Conservation (phyloP, 1,140 invertebrate genomes). For the Lineus longissimus region DNA sequence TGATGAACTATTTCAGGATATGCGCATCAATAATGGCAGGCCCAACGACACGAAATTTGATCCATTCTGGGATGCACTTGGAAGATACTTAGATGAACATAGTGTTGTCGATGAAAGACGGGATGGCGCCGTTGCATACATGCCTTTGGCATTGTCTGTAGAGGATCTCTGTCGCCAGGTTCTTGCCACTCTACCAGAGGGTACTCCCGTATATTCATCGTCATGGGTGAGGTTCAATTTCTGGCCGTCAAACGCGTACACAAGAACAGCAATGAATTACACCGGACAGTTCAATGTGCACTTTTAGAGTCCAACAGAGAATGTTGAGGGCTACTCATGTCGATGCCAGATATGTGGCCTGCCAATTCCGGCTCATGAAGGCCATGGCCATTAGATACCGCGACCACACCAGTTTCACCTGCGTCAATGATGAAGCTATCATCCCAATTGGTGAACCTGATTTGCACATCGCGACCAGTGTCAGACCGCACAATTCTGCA, state of each 20-base stretch:
- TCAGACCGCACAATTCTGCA: not conserved
- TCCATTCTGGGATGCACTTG: constrained; percentile 2
- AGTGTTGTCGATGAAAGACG: not conserved
- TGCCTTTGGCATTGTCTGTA: not conserved
- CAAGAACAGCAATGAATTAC: not conserved
- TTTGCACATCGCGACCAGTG: not conserved
- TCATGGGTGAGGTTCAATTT: not conserved
- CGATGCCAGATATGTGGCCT: constrained; percentile 1
- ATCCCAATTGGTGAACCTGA: not conserved
- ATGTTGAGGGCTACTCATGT: not conserved
- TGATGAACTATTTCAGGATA: not conserved
- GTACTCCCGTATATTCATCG: not conserved
- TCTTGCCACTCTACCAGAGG: not conserved
- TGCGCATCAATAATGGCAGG: not conserved
- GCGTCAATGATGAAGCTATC: not conserved
- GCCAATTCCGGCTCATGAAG: not conserved
- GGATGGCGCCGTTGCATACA: not conserved
- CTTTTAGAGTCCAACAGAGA: not conserved
- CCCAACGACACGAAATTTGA: not conserved
- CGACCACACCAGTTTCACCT: too few species aligned
- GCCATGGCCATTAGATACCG: too few species aligned
- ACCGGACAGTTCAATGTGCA: not conserved
- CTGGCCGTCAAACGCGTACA: not conserved
- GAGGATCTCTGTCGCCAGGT: not conserved
- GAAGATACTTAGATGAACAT: not conserved